Evolutionary conservation across 2,113 vertebrate genomes (phyloP), one percentile per base, ranked within the genome.

Genomic region (Callorhinus ursinus): DNA sequence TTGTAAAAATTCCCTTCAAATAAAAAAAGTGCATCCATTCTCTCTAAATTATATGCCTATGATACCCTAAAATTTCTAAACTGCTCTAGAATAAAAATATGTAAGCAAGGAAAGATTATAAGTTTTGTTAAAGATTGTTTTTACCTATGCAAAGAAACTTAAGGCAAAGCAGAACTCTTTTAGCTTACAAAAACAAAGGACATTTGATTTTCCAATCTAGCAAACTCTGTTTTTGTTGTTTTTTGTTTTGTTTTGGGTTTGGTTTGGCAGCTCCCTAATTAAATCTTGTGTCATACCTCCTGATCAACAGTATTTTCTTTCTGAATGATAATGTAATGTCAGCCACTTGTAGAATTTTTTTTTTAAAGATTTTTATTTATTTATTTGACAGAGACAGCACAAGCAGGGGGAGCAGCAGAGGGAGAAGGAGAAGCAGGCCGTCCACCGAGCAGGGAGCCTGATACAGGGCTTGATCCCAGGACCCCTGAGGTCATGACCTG

Each of bases 41-140:
- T 97, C 49, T 53, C 46, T 97, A 91, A 65, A 71, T 90, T 93
- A 59, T 36, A 67, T 86, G 21, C 21, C 19, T 77, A 2, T 72
- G 14, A 42, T 74, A 86, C 59, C 46, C 51, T 88, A 81, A 74
- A 85, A 93, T 86, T 93, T 92, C 61, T 86, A 79, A 86, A 77
- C 11, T 86, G 57, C 87, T 93, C 76, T 86, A 57, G 46, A 96
- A 86, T 24, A 9, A 80, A 88, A 88, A 31, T 76, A 63, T 82
- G 16, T 65, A 93, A 92, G 80, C 18, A 84, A 91, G 69, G n/a
- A 31, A 65, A 91, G 84, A 76, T 11, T 57, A 0, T 93, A 77
- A 51, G 13, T 90, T 96, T 96, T 90, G 22, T 76, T 86, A 96
- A 93, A 91, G 67, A 77, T 69, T 84, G 11, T 95, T 96, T 91